Evolutionary conservation across 1,140 invertebrate species (phyloP).

Genomic region (Cherax quadricarinatus): DNA sequence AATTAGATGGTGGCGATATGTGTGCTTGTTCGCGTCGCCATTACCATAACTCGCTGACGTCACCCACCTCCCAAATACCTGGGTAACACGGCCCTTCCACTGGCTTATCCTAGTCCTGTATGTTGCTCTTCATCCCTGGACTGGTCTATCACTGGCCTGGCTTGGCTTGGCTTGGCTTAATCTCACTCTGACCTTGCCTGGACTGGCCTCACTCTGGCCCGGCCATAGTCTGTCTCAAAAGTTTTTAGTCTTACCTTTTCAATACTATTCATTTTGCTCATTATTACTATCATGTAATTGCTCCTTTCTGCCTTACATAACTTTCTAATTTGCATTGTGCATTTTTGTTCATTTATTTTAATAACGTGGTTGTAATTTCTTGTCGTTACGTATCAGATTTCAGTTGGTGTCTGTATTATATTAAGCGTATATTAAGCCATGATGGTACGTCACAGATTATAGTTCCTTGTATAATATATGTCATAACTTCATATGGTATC

Average conservation of each 20-base stretch:
- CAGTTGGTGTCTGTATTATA: no score
- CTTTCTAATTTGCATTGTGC: no score
- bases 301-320: no score
- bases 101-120: neutral
- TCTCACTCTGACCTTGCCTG: neutral
- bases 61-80: slow-evolving; percentile 1
- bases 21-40: slow-evolving; percentile 28
- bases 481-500: no score
- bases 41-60: slow-evolving; percentile 32
- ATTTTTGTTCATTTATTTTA: no score
- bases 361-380: no score
- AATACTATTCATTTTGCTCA: neutral
- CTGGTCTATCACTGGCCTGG: neutral
- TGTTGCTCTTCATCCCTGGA: neutral
- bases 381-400: no score
- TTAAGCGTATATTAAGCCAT: no score
- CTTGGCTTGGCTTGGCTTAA: neutral
- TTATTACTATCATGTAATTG: neutral
- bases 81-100: neutral
- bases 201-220: neutral
- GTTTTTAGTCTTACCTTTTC: no score
- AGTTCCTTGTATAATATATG: no score
- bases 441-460: no score
- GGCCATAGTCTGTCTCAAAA: neutral
- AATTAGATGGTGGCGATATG: slow-evolving; percentile 36